phyloP scores from a whole-genome alignment of 2,888 invertebrate species.

The Gymnosoma rotundatum region DNA sequence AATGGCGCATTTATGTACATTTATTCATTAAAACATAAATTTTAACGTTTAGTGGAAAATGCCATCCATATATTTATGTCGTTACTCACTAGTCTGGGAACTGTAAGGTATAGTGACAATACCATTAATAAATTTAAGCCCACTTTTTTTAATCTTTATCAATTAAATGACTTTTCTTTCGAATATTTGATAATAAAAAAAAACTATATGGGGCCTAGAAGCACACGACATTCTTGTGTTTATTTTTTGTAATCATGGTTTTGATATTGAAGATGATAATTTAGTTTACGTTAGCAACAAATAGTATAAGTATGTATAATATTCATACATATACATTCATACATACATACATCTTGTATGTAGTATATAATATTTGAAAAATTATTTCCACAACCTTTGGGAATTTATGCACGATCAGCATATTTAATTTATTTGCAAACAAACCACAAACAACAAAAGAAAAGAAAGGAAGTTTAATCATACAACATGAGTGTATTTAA shows the following conservation, averaged over 20 bases:
- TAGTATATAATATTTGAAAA: not conserved
- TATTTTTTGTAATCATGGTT: conserved; percentile 13
- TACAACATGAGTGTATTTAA: not conserved
- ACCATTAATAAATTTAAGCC: not conserved
- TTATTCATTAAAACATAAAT: no score
- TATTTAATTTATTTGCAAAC: conserved; percentile 34
- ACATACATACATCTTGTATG: not conserved
- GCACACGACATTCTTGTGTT: conserved; percentile 49
- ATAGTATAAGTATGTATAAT: no score
- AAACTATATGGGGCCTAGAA: conserved; percentile 22
- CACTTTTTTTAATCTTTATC: conserved; percentile 2
- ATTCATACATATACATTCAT: not conserved
- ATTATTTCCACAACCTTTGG: conserved; percentile 33
- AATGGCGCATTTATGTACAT: no score
- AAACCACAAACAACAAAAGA: conserved; percentile 6
- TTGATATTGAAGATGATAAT: conserved; percentile 45
- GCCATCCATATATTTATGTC: no score
- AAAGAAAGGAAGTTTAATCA: conserved; percentile 6
- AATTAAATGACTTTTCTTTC: conserved; percentile 14
- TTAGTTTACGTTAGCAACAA: conserved; percentile 27
- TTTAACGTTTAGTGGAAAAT: no score
- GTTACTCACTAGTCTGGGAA: no score
- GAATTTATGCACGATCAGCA: conserved; percentile 61
- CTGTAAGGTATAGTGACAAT: no score
- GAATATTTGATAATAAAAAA: not conserved